Conservation (phyloP, 2,113 vertebrate species). For the Istiophorus platypterus region DNA sequence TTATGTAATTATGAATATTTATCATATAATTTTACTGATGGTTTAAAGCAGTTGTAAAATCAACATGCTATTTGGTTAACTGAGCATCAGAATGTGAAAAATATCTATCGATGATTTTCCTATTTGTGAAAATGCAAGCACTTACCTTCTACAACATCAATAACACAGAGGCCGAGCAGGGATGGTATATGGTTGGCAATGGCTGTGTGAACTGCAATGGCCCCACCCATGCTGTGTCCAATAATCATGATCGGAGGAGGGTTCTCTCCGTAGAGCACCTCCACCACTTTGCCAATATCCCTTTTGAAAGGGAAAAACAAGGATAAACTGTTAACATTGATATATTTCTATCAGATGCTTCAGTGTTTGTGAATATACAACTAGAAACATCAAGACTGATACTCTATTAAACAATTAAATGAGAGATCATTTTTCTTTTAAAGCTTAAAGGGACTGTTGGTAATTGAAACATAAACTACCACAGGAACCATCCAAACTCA, state of each 20-base stretch:
- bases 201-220: slow-evolving; percentile 95
- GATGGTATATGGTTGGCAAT: slow-evolving; percentile 91
- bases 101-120: not conserved
- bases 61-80: not conserved
- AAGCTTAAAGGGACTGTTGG: not conserved
- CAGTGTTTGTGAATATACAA: not conserved
- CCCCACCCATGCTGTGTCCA: slow-evolving; percentile 98
- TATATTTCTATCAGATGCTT: not conserved
- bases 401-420: not conserved
- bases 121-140: not conserved
- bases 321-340: not conserved
- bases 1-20: not conserved
- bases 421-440: not conserved
- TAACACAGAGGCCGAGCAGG: slow-evolving; percentile 95
- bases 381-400: not conserved
- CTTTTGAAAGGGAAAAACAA: slow-evolving; percentile 73
- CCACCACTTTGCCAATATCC: slow-evolving; percentile 94
- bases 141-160: slow-evolving; percentile 97
- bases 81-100: not conserved
- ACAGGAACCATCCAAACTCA: not conserved
- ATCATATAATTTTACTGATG: not conserved
- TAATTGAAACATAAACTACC: not conserved
- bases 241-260: slow-evolving; percentile 96
- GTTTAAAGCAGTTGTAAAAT: not conserved
- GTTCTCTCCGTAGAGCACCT: slow-evolving; percentile 93